These are phyloP conservation scores for Maniola hyperantus DNA, from an alignment of 2,888 invertebrate genomes.

Conservation along the genomic window DNA sequence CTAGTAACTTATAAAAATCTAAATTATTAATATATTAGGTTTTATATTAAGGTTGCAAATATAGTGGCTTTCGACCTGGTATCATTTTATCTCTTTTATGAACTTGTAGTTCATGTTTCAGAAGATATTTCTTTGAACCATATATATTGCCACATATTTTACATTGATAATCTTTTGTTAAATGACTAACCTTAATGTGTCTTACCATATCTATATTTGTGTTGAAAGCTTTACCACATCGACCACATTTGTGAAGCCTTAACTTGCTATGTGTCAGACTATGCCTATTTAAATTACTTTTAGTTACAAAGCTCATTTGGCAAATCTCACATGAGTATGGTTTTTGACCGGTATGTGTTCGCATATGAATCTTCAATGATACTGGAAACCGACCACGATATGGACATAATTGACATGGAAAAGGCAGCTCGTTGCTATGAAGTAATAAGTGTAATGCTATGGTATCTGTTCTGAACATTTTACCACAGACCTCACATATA, in stretches of 20 bases:
- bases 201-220: slow-evolving; percentile 55
- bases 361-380: slow-evolving; percentile 60
- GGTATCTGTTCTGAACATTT: slow-evolving; percentile 64
- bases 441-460: slow-evolving; percentile 55
- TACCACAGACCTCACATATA: slow-evolving; percentile 56
- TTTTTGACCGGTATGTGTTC: slow-evolving; percentile 60
- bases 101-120: slow-evolving; percentile 63
- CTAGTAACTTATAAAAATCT: neutral
- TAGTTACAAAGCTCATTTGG: slow-evolving; percentile 55
- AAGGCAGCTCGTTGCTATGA: slow-evolving; percentile 58
- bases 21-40: neutral
- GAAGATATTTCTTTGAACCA: slow-evolving; percentile 59
- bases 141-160: slow-evolving; percentile 60
- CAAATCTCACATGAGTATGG: slow-evolving; percentile 63
- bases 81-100: slow-evolving; percentile 66
- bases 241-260: slow-evolving; percentile 56
- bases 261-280: slow-evolving; percentile 59
- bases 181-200: slow-evolving; percentile 59
- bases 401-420: slow-evolving; percentile 58
- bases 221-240: slow-evolving; percentile 60
- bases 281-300: slow-evolving; percentile 65
- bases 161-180: slow-evolving; percentile 59
- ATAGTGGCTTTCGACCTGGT: slow-evolving; percentile 60
- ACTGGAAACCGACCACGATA: slow-evolving; percentile 61
- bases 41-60: slow-evolving; percentile 53